A percentile compares a stretch with the other conserved stretches of the same genome.
phyloP scores from a whole-genome alignment of 1,140 invertebrate species.

The Papilio helenus region DNA sequence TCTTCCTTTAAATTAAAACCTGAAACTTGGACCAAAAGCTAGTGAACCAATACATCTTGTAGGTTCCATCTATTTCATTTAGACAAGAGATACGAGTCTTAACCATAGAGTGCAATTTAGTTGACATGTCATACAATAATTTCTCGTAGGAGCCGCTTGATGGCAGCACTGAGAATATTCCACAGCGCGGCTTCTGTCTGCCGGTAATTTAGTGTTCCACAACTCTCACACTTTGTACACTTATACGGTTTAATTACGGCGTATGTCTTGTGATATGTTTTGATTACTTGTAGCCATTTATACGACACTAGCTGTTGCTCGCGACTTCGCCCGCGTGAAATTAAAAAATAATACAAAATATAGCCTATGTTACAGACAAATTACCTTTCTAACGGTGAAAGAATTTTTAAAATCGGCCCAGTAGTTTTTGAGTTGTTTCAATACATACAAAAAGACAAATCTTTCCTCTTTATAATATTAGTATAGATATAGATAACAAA shows the following conservation, averaged over 20 bases:
- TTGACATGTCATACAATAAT: constrained; percentile 41
- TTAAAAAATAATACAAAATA: too few relatives aligned
- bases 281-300: not conserved
- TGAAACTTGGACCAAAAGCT: not conserved
- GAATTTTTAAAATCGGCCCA: too few relatives aligned
- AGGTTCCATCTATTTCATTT: constrained; percentile 31
- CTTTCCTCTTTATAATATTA: too few relatives aligned
- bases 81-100: constrained; percentile 35
- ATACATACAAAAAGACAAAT: too few relatives aligned
- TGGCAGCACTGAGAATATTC: constrained; percentile 35
- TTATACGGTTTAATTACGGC: constrained; percentile 27
- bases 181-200: constrained; percentile 22
- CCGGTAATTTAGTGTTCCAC: constrained; percentile 24
- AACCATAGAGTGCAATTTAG: constrained; percentile 35
- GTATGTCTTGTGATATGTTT: constrained; percentile 11
- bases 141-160: constrained; percentile 37
- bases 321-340: too few relatives aligned
- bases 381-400: too few relatives aligned
- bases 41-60: not conserved
- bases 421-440: too few relatives aligned
- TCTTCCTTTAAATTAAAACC: not conserved
- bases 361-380: too few relatives aligned
- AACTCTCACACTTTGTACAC: constrained; percentile 24
- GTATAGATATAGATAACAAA: too few relatives aligned
- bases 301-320: not conserved